Evolutionary conservation across 2,113 vertebrate genomes (phyloP).

Genomic region (Bothrops jararaca): DNA sequence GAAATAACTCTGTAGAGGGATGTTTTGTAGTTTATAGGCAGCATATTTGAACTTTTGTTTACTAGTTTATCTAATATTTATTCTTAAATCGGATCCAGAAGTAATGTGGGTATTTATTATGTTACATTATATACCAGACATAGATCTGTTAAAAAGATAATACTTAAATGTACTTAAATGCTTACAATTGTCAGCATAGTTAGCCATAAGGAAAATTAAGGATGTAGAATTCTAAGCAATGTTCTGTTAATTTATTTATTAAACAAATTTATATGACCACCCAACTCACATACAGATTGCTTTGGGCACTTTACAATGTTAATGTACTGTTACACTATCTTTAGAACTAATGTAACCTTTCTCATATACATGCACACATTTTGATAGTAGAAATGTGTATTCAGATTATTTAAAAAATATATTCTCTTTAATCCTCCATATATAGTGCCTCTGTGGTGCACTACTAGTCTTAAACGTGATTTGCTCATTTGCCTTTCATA

Average conservation of each 20-base stretch:
- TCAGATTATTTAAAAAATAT: background rate
- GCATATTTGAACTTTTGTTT: background rate
- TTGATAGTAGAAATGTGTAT: background rate
- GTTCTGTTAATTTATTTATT: background rate
- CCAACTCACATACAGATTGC: background rate
- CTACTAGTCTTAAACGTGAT: background rate
- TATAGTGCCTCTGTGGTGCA: background rate
- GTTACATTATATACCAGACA: background rate
- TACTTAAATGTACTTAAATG: background rate
- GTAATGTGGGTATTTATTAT: background rate
- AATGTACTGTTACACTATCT: background rate
- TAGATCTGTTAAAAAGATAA: background rate
- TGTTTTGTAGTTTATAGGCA: background rate
- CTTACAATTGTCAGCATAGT: background rate
- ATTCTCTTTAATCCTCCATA: background rate
- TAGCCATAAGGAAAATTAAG: background rate
- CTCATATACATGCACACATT: background rate
- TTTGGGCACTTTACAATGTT: background rate
- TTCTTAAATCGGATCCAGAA: background rate
- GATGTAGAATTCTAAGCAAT: background rate
- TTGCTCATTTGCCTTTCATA: background rate
- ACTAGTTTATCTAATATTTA: background rate
- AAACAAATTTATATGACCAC: background rate
- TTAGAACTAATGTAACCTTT: background rate
- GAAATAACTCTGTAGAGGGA: background rate